These are phyloP conservation scores for Epinephelus awoara DNA, from an alignment of 2,797 vertebrate genomes.

Conservation along the genomic window DNA sequence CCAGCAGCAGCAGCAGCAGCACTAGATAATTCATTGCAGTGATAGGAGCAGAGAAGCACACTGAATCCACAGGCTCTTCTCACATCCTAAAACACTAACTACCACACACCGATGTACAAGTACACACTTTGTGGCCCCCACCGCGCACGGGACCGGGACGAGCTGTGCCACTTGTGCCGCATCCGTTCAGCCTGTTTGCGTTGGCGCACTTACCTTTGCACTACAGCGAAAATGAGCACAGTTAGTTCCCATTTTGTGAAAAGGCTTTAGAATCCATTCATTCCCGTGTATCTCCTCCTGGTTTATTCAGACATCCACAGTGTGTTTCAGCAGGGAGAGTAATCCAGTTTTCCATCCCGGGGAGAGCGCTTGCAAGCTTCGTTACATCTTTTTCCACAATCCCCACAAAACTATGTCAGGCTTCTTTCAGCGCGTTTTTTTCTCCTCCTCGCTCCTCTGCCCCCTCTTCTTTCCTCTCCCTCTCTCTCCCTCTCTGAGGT, in stretches of 20 bases:
- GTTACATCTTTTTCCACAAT: conserved; percentile 85
- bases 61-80: conserved; percentile 77
- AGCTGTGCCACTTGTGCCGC: conserved; percentile 11
- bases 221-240: conserved; percentile 75
- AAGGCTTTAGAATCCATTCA: conserved; percentile 83
- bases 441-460: conserved; percentile 57
- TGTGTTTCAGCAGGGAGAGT: conserved; percentile 70
- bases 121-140: conserved; percentile 9
- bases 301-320: conserved; percentile 77
- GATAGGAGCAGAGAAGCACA: conserved; percentile 29
- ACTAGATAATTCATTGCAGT: conserved; percentile 65
- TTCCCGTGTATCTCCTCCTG: conserved; percentile 66
- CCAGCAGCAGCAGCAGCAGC: conserved; percentile 46
- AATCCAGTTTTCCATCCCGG: conserved; percentile 88
- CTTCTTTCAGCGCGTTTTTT: conserved; percentile 83
- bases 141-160: conserved; percentile 1
- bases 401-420: conserved; percentile 81
- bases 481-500: conserved; percentile 79
- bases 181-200: conserved; percentile 14
- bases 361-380: conserved; percentile 74
- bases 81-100: conserved; percentile 6
- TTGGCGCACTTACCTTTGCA: conserved; percentile 84
- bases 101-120: conserved; percentile 27
- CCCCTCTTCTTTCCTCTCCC: conserved; percentile 65
- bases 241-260: conserved; percentile 85